phyloP scores from a whole-genome alignment of 2,888 invertebrate species.

The Tachina fera region DNA sequence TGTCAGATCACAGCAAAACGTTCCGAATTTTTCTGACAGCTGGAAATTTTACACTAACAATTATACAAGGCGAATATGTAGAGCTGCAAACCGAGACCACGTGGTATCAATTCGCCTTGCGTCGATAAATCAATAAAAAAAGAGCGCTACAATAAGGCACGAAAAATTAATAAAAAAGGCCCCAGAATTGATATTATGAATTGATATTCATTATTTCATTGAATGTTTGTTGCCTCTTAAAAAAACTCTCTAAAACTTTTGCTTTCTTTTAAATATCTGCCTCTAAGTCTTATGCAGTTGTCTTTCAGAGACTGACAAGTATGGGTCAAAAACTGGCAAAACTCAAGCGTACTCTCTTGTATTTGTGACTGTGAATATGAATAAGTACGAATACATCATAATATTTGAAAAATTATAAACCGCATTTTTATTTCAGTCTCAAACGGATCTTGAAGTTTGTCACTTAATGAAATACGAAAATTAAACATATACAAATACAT shows the following conservation, averaged over 20 bases:
- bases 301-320: conserved; percentile 62
- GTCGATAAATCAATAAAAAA: too few relatives aligned
- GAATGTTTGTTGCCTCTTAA: too few relatives aligned
- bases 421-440: conserved; percentile 34
- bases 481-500: neutral
- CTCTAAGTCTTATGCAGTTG: conserved; percentile 2
- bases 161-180: too few relatives aligned
- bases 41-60: too few relatives aligned
- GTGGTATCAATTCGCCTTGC: too few relatives aligned
- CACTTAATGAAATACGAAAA: conserved; percentile 30
- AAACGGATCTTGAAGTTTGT: conserved; percentile 46
- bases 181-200: too few relatives aligned
- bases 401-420: conserved; percentile 56
- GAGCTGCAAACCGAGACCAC: too few relatives aligned
- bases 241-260: neutral
- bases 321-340: conserved; percentile 67
- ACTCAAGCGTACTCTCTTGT: conserved; percentile 1
- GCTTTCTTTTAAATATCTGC: conserved; percentile 25
- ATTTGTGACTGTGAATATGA: neutral
- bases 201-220: too few relatives aligned
- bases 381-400: neutral
- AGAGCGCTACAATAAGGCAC: too few relatives aligned
- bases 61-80: too few relatives aligned
- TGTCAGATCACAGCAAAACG: too few relatives aligned
- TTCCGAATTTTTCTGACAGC: too few relatives aligned